These are phyloP conservation scores for Hydrotaea diabolus DNA, from an alignment of 2,888 invertebrate genomes.

Conservation along the genomic window DNA sequence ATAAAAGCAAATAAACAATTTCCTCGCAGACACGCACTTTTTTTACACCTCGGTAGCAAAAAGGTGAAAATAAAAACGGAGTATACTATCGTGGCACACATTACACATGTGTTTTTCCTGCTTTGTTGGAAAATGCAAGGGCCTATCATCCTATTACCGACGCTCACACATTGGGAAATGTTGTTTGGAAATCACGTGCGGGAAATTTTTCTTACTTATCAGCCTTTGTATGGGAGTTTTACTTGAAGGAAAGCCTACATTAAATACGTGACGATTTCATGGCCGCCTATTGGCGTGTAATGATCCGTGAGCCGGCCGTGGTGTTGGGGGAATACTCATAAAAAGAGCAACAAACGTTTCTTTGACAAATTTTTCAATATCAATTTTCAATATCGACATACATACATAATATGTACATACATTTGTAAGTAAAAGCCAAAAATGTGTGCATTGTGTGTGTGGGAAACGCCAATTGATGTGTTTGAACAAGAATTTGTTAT, in stretches of 20 bases:
- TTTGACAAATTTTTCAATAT: neutral
- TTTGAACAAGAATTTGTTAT: neutral
- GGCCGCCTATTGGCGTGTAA: constrained; percentile 30
- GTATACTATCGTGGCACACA: neutral
- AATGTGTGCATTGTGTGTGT: constrained; percentile 34
- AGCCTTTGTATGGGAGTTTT: constrained; percentile 27
- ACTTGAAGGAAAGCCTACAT: constrained; percentile 12
- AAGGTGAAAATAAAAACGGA: neutral
- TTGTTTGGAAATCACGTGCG: constrained; percentile 67
- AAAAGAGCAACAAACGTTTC: constrained; percentile 11
- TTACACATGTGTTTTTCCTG: neutral
- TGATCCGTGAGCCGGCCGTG: neutral
- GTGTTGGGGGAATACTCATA: neutral
- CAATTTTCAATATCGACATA: neutral
- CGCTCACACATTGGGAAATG: constrained; percentile 42
- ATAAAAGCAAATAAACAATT: neutral
- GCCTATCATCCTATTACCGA: too few species aligned
- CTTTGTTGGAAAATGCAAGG: constrained; percentile 3
- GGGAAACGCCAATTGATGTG: constrained; percentile 39
- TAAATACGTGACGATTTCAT: constrained; percentile 64
- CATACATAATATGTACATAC: too few species aligned
- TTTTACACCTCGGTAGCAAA: neutral
- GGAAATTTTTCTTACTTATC: constrained; percentile 51
- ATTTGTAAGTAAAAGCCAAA: neutral
- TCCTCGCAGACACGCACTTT: neutral